phyloP scores from a whole-genome alignment of 2,888 invertebrate genomes.

The Sclerodermus sp. region DNA sequence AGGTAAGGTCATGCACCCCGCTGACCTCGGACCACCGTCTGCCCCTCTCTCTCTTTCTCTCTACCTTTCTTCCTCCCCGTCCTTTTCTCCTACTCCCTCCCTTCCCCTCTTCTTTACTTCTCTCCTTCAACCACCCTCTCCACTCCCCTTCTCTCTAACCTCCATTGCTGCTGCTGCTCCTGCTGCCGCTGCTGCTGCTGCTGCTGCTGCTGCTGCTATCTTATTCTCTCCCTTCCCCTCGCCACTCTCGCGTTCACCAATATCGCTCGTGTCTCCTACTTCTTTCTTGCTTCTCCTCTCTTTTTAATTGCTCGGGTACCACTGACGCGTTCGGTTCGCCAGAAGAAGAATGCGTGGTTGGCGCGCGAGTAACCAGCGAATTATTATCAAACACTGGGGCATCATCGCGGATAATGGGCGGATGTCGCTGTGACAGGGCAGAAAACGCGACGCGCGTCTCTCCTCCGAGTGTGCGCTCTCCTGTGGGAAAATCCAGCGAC shows the following conservation, averaged over 20 bases:
- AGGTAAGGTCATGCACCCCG: constrained; percentile 57
- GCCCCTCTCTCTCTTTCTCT: constrained; percentile 9
- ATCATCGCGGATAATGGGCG: constrained; percentile 38
- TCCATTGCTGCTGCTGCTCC: too few relatives aligned
- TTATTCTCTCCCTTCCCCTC: not conserved
- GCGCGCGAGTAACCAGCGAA: constrained; percentile 26
- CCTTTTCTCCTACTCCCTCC: constrained; percentile 5
- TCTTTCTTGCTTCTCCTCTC: too few relatives aligned
- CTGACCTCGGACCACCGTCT: constrained; percentile 52
- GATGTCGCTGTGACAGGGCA: constrained; percentile 39
- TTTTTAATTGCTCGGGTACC: too few relatives aligned
- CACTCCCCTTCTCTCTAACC: too few relatives aligned
- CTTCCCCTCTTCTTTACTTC: constrained; percentile 5
- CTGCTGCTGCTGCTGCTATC: not conserved
- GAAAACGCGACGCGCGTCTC: constrained; percentile 20
- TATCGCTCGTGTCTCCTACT: too few relatives aligned
- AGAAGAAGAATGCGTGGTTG: too few relatives aligned
- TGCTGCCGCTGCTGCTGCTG: too few relatives aligned
- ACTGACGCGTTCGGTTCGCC: too few relatives aligned
- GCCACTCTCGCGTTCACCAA: too few relatives aligned
- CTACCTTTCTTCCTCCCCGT: constrained; percentile 2
- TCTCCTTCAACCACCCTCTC: not conserved
- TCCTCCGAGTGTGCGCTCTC: constrained; percentile 8
- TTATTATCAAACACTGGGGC: constrained; percentile 36
- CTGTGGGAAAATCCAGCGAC: constrained; percentile 15